Evolutionary conservation across 2,888 invertebrate genomes (phyloP).

Genomic region (Thyatira batis): DNA sequence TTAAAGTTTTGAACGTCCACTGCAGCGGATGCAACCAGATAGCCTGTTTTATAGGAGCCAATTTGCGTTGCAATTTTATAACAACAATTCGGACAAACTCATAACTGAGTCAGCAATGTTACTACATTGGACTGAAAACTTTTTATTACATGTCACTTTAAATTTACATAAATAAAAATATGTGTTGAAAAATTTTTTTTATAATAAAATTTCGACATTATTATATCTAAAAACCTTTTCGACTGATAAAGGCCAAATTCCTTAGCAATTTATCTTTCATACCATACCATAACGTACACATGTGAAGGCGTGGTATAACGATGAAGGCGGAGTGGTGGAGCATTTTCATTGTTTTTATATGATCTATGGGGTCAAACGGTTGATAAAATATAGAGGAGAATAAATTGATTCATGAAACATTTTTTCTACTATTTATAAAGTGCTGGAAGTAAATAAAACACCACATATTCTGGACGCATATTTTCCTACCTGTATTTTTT

Average conservation of each 20-base stretch:
- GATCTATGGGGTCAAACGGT: background rate
- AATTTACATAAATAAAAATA: background rate
- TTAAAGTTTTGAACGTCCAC: background rate
- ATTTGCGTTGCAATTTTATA: background rate
- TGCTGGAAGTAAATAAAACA: background rate
- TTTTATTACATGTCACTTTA: background rate
- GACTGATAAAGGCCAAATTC: background rate
- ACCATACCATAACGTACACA: background rate
- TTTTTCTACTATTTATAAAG: too few species aligned
- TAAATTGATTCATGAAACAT: background rate
- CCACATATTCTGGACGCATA: too few species aligned
- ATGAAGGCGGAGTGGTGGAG: background rate
- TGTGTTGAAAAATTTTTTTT: too few species aligned
- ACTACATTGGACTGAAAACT: background rate
- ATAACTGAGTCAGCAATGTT: background rate
- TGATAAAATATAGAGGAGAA: background rate
- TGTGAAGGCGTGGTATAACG: background rate
- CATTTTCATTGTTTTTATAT: conserved; percentile 3
- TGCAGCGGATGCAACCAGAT: background rate
- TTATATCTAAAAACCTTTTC: background rate
- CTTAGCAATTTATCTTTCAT: background rate
- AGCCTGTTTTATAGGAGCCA: background rate
- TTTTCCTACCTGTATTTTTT: background rate
- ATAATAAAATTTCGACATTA: too few species aligned
- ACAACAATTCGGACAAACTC: background rate